Conservation (phyloP, 1,140 invertebrate species). For the Anastatus disparis region DNA sequence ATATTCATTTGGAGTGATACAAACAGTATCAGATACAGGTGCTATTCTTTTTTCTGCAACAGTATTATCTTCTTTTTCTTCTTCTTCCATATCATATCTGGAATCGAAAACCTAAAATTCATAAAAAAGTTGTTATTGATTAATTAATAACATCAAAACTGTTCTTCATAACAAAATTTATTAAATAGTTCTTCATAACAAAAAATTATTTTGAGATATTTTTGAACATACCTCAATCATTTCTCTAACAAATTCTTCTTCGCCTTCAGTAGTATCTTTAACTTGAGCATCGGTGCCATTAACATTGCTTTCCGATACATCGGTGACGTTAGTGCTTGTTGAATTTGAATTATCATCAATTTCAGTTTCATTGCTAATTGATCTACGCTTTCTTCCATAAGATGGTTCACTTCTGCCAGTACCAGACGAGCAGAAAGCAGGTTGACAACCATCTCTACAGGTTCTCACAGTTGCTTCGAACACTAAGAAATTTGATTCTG, state of each 20-base stretch:
- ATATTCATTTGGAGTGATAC: conserved; percentile 79
- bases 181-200: conserved; percentile 1
- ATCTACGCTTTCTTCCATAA: conserved; percentile 76
- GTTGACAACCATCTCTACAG: conserved; percentile 88
- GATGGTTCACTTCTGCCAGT: conserved; percentile 83
- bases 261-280: conserved; percentile 45
- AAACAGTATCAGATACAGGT: conserved; percentile 71
- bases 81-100: conserved; percentile 73
- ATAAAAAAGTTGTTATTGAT: not conserved
- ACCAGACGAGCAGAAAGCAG: conserved; percentile 82
- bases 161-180: not conserved
- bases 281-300: conserved; percentile 48
- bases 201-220: too few species aligned
- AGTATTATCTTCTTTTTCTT: conserved; percentile 54
- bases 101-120: conserved; percentile 73
- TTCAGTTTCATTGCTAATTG: conserved; percentile 60
- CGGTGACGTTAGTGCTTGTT: not conserved
- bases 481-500: conserved; percentile 92
- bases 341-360: not conserved
- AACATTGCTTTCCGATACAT: not conserved
- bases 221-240: conserved; percentile 79
- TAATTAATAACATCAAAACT: not conserved
- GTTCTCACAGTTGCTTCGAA: conserved; percentile 92
- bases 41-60: conserved; percentile 68
- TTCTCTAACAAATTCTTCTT: conserved; percentile 80